Conservation (phyloP, 2,113 vertebrate genomes). For the Blennius ocellaris region DNA sequence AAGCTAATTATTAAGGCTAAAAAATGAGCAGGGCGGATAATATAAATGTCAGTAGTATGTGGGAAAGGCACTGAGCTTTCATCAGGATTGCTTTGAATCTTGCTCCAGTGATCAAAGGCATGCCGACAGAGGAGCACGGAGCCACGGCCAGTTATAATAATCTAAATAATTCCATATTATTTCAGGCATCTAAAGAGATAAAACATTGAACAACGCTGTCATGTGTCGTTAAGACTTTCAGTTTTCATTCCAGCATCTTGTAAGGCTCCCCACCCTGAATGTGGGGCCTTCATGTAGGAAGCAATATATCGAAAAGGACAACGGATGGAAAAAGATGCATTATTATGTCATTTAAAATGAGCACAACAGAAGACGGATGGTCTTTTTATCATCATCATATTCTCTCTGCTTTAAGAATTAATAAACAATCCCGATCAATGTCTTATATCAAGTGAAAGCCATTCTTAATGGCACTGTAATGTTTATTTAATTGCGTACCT, state of each 20-base stretch:
- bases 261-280: conserved; percentile 19
- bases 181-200: conserved; percentile 36
- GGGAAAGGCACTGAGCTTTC: conserved; percentile 49
- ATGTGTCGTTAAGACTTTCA: conserved; percentile 48
- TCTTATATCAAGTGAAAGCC: conserved; percentile 30
- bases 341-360: conserved; percentile 5
- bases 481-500: conserved; percentile 61
- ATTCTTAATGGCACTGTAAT: conserved; percentile 45
- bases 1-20: conserved; percentile 66
- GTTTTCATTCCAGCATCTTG: conserved; percentile 25
- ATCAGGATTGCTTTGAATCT: conserved; percentile 65
- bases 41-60: conserved; percentile 69
- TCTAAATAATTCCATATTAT: conserved; percentile 59
- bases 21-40: conserved; percentile 58
- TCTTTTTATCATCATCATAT: conserved; percentile 17
- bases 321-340: conserved; percentile 15
- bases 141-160: conserved; percentile 35
- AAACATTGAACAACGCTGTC: conserved; percentile 58
- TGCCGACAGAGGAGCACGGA: conserved; percentile 28
- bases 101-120: conserved; percentile 68
- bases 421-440: conserved; percentile 44
- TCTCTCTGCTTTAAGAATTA: conserved; percentile 29
- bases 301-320: conserved; percentile 30
- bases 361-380: neutral
- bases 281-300: conserved; percentile 21